A percentile compares a stretch with the other conserved stretches of the same genome.
phyloP scores from a whole-genome alignment of 1,140 invertebrate species.

The Vanessa tameamea region DNA sequence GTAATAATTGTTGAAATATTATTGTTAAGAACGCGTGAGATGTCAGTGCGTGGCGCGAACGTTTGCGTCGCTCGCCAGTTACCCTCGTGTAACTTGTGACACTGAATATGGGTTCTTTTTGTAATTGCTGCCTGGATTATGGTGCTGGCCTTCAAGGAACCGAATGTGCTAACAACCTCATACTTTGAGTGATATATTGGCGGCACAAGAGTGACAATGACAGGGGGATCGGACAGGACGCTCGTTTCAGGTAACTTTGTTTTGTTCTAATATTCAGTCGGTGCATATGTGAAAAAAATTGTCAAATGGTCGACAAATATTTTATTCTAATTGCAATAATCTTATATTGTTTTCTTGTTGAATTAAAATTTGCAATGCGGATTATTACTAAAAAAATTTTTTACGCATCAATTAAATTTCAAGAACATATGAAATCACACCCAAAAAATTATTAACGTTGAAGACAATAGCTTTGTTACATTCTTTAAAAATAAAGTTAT shows the following conservation, averaged over 20 bases:
- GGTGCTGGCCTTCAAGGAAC: conserved; percentile 67
- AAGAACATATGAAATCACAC: not conserved
- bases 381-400: no score
- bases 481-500: not conserved
- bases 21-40: conserved; percentile 62
- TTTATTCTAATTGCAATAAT: not conserved
- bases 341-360: not conserved
- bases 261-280: conserved; percentile 60
- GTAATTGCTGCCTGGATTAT: conserved; percentile 78
- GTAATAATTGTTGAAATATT: conserved; percentile 76
- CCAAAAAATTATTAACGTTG: not conserved
- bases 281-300: conserved; percentile 32
- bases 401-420: not conserved
- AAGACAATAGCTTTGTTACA: conserved; percentile 7
- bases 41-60: conserved; percentile 56
- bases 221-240: conserved; percentile 62
- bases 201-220: conserved; percentile 53
- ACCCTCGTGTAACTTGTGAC: conserved; percentile 76
- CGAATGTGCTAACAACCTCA: conserved; percentile 54
- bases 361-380: not conserved
- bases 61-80: conserved; percentile 56
- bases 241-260: conserved; percentile 68
- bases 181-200: conserved; percentile 51
- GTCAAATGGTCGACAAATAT: not conserved
- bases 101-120: conserved; percentile 80